Evolutionary conservation across 1,140 invertebrate genomes (phyloP).

Genomic region (Cydia fagiglandana): DNA sequence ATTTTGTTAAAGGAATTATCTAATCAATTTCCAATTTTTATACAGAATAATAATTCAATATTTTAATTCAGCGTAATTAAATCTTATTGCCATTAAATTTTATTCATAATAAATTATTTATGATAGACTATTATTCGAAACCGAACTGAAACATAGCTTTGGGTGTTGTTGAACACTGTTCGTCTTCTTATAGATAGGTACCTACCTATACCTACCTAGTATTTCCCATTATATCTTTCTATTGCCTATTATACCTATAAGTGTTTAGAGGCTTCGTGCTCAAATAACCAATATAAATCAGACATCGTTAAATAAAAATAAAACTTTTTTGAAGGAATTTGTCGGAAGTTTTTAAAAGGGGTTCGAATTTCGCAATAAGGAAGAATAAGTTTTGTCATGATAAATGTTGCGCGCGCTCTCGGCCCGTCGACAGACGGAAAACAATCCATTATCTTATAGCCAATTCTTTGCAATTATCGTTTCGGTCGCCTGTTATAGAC

Average conservation of each 20-base stretch:
- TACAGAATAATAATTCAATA: background rate
- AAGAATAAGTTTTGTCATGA: conserved; percentile 72
- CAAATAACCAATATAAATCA: background rate
- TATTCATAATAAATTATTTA: too few relatives aligned
- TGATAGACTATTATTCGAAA: too few relatives aligned
- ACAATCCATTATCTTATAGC: conserved; percentile 64
- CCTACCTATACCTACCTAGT: too few relatives aligned
- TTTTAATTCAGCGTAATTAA: background rate
- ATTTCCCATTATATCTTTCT: too few relatives aligned
- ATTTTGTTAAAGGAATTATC: conserved; percentile 13
- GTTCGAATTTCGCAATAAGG: conserved; percentile 54
- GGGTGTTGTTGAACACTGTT: too few relatives aligned
- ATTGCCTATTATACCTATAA: too few relatives aligned
- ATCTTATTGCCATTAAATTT: background rate
- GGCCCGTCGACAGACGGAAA: conserved; percentile 47
- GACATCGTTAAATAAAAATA: background rate
- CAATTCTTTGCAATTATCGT: conserved; percentile 35
- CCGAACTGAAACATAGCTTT: too few relatives aligned
- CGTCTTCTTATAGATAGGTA: too few relatives aligned
- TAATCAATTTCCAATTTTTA: background rate
- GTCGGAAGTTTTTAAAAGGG: conserved; percentile 69
- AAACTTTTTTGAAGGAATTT: conserved; percentile 20
- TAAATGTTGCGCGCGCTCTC: conserved; percentile 62
- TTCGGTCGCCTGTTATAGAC: background rate
- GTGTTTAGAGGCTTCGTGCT: too few relatives aligned